Evolutionary conservation across 2,888 invertebrate genomes (phyloP).

Genomic region (Napeogenes inachia): DNA sequence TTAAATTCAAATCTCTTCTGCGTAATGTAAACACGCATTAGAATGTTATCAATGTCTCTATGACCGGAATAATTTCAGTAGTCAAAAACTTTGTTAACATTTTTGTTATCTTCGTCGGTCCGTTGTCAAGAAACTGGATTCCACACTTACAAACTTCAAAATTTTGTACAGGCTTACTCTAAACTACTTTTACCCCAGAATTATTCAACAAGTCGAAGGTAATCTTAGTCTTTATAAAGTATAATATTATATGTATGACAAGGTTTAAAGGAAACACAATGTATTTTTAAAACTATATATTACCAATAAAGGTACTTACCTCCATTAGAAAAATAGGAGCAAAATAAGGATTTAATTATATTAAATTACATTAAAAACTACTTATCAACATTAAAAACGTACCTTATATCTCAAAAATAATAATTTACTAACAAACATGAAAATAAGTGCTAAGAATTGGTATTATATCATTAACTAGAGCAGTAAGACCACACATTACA

Average conservation of each 20-base stretch:
- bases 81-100: too few species aligned
- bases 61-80: too few species aligned
- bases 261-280: conserved; percentile 42
- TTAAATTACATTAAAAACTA: conserved; percentile 74
- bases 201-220: too few species aligned
- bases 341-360: conserved; percentile 67
- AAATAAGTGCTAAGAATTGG: conserved; percentile 35
- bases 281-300: conserved; percentile 58
- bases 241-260: neutral
- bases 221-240: too few species aligned
- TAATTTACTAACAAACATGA: conserved; percentile 75
- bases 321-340: conserved; percentile 55
- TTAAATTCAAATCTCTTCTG: too few species aligned
- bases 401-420: conserved; percentile 74
- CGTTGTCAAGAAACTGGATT: too few species aligned
- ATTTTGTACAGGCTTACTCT: too few species aligned
- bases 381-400: conserved; percentile 72
- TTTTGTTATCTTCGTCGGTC: too few species aligned
- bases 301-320: conserved; percentile 67
- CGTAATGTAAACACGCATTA: too few species aligned
- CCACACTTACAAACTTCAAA: too few species aligned
- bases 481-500: conserved; percentile 24
- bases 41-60: too few species aligned
- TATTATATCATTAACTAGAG: conserved; percentile 30
- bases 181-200: too few species aligned